Evolutionary conservation across 2,113 vertebrate genomes (phyloP), one percentile per base, ranked within the genome.

Genomic region (Cranoglanis bouderius): DNA sequence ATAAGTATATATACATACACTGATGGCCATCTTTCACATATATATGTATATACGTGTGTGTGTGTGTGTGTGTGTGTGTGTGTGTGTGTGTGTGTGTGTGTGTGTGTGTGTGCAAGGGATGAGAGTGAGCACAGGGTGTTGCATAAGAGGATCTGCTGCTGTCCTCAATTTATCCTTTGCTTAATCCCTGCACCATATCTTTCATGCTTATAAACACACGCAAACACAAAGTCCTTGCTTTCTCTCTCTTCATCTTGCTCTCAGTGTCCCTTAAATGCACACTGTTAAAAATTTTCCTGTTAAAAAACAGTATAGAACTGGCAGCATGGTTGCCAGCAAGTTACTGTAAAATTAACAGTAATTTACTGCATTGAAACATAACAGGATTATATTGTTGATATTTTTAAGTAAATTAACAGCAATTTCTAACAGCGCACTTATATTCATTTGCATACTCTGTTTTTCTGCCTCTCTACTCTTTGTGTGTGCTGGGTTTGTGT

Each of bases 91-190:
- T 83, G 77, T 88, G 63, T 85, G 86, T 85, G 89, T 81, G 84
- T 55, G 77, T 77, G 59, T 29, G 84, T 92, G 91, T 90, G 90
- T 91, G 40, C 70, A 78, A 70, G 51, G 78, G 70, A 86, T 32
- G 14, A 86, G 51, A 85, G 75, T 88, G 72, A 90, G 84, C 90
- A 49, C 14, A 88, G 85, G 77, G 63, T 90, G 88, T 90, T 92
- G 87, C 91, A 87, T 92, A 92, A 92, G 88, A 84, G 59, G 84
- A 90, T 90, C 85, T 88, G 72, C 80, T 89, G 88, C 84, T 87
- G 67, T 85, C 80, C 86, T 70, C 57, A 13, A 77, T 86, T 89
- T 90, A 90, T 87, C 86, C 82, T 70, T 86, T 40, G 38, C 32
- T 88, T 90, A 83, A 85, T 86, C 70, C 32, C 75, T 65, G 77